phyloP scores from a whole-genome alignment of 2,113 vertebrate species.

The Numenius arquata region DNA sequence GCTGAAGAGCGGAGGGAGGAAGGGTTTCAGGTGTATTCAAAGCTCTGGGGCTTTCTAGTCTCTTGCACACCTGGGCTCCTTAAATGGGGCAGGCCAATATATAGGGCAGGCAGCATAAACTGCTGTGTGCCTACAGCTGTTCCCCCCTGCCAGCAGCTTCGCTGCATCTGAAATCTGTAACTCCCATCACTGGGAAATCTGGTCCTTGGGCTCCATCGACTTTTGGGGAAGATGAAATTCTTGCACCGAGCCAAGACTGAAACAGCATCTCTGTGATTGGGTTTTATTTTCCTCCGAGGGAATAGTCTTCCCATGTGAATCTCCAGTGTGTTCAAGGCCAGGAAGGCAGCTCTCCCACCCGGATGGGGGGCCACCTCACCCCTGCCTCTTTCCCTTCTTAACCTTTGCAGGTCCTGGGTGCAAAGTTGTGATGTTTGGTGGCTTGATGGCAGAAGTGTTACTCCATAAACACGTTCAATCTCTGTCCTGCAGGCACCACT shows the following conservation, averaged over 20 bases:
- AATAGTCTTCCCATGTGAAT: accelerated
- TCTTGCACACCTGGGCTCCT: background rate
- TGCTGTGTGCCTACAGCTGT: background rate
- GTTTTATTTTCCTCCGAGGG: background rate
- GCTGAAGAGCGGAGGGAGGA: background rate
- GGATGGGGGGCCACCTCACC: accelerated
- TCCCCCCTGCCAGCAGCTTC: background rate
- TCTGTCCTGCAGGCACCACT: background rate
- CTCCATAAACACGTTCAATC: background rate
- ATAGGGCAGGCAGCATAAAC: background rate
- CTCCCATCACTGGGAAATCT: background rate
- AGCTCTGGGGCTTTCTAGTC: background rate
- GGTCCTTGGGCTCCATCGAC: background rate
- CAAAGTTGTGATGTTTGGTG: background rate
- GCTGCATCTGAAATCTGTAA: background rate
- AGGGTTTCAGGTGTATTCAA: background rate
- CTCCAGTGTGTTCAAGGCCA: accelerated
- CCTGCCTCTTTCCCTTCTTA: accelerated
- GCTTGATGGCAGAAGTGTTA: background rate
- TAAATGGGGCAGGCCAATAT: background rate
- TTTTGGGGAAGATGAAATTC: background rate
- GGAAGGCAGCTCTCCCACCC: background rate
- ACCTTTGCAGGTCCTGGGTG: background rate
- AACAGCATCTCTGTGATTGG: accelerated
- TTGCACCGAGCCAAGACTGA: background rate